Percentiles rank a stretch among this genome's conserved stretches.
Evolutionary conservation across 1,140 invertebrate genomes (phyloP).

Genomic region (Drosophila ironensis): DNA sequence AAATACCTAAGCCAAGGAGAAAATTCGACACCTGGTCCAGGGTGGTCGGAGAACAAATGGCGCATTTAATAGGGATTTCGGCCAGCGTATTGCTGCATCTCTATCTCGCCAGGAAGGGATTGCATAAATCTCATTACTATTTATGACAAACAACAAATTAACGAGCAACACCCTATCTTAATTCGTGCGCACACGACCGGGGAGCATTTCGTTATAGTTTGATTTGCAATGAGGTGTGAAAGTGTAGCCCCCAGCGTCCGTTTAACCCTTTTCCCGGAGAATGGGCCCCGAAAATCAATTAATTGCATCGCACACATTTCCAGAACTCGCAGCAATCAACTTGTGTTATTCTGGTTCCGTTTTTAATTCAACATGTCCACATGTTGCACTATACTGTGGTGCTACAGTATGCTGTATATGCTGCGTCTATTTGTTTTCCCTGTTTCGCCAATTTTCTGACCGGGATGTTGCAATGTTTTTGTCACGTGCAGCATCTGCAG

Average conservation of each 20-base stretch:
- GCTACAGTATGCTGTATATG: slow-evolving; percentile 4
- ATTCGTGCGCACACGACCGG: neutral
- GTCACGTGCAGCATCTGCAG: slow-evolving; percentile 64
- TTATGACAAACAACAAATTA: neutral
- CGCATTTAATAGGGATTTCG: slow-evolving; percentile 14
- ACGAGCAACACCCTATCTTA: neutral
- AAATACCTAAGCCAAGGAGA: slow-evolving; percentile 7
- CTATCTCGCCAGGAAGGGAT: neutral
- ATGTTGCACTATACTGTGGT: slow-evolving; percentile 31
- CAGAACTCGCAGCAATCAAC: slow-evolving; percentile 15
- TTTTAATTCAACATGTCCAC: slow-evolving; percentile 39
- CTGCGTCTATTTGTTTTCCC: slow-evolving; percentile 11
- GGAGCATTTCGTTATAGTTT: neutral
- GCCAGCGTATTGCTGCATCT: neutral
- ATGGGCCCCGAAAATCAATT: slow-evolving; percentile 27
- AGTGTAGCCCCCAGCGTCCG: neutral
- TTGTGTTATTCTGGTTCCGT: slow-evolving; percentile 14
- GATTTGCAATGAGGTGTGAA: slow-evolving; percentile 22
- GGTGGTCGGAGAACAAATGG: slow-evolving; percentile 3
- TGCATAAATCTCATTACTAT: neutral
- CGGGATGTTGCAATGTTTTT: slow-evolving; percentile 52
- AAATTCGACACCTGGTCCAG: slow-evolving; percentile 32
- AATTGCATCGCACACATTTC: slow-evolving; percentile 19
- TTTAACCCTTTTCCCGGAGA: neutral
- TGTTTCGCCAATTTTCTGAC: slow-evolving; percentile 24